These are phyloP conservation scores for Sitobion miscanthi DNA, from an alignment of 1,140 invertebrate genomes.

Conservation along the genomic window DNA sequence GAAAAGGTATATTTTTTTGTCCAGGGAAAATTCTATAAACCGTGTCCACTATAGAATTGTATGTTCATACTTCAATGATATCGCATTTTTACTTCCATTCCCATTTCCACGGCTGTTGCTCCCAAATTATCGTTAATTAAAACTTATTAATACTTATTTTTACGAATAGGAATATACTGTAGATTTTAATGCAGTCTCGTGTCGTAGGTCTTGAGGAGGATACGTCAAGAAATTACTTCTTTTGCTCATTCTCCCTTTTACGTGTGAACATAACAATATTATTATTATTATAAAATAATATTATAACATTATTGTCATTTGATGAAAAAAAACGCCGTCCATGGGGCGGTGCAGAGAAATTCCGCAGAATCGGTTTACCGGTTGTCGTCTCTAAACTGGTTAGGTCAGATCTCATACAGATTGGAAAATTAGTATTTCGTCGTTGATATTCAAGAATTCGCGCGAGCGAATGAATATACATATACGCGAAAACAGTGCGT, in stretches of 20 bases:
- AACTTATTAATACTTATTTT: too few relatives aligned
- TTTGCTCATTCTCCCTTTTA: background rate
- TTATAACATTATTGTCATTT: background rate
- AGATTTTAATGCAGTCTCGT: background rate
- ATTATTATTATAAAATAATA: slow-evolving; percentile 12
- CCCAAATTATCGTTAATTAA: too few relatives aligned
- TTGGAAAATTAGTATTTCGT: slow-evolving; percentile 26
- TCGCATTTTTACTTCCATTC: too few relatives aligned
- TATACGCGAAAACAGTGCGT: background rate
- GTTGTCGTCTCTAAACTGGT: slow-evolving; percentile 32
- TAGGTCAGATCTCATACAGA: slow-evolving; percentile 14
- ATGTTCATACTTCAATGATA: too few relatives aligned
- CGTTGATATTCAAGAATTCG: slow-evolving; percentile 35
- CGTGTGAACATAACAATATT: background rate
- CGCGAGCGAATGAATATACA: background rate
- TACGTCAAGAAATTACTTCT: background rate
- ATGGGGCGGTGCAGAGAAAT: background rate
- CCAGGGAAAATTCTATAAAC: too few relatives aligned
- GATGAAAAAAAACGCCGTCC: background rate
- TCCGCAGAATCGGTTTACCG: slow-evolving; percentile 42
- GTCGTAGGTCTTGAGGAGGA: background rate
- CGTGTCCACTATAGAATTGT: too few relatives aligned
- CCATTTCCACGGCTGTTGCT: too few relatives aligned
- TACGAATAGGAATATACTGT: background rate
- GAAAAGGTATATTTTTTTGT: too few relatives aligned